phyloP scores from a whole-genome alignment of 2,113 vertebrate genomes.

The Trematomus loennbergii region DNA sequence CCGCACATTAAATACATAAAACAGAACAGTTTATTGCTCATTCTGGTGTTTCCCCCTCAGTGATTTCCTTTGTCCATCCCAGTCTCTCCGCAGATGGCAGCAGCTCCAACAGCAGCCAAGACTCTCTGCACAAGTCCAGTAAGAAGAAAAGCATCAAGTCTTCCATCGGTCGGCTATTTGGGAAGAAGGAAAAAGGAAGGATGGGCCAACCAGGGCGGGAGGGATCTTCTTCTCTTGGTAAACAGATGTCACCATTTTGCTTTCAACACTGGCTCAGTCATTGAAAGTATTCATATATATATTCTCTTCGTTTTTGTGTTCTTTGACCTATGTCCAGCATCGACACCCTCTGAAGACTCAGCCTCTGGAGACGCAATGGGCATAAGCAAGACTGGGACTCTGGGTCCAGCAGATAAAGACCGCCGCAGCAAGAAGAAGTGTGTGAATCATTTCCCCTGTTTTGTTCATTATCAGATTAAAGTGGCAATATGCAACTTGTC shows the following conservation, averaged over 20 bases:
- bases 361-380: constrained; percentile 88
- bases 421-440: constrained; percentile 95
- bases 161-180: constrained; percentile 92
- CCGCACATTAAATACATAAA: no score
- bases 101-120: constrained; percentile 88
- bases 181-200: constrained; percentile 94
- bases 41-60: background rate
- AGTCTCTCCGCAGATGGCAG: constrained; percentile 87
- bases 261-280: constrained; percentile 1
- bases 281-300: background rate
- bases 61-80: constrained; percentile 14
- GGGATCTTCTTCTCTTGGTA: constrained; percentile 87
- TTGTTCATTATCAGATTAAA: background rate
- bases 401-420: constrained; percentile 91
- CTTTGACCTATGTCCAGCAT: constrained; percentile 80
- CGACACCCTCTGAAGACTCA: constrained; percentile 90
- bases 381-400: constrained; percentile 87
- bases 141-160: constrained; percentile 98
- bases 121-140: constrained; percentile 92
- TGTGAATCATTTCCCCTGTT: constrained; percentile 38
- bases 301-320: background rate
- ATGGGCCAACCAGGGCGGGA: constrained; percentile 90
- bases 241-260: constrained; percentile 38
- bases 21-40: background rate
- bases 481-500: no score